These are phyloP conservation scores for Calypte anna DNA, from an alignment of 2,113 vertebrate genomes.

Conservation along the genomic window DNA sequence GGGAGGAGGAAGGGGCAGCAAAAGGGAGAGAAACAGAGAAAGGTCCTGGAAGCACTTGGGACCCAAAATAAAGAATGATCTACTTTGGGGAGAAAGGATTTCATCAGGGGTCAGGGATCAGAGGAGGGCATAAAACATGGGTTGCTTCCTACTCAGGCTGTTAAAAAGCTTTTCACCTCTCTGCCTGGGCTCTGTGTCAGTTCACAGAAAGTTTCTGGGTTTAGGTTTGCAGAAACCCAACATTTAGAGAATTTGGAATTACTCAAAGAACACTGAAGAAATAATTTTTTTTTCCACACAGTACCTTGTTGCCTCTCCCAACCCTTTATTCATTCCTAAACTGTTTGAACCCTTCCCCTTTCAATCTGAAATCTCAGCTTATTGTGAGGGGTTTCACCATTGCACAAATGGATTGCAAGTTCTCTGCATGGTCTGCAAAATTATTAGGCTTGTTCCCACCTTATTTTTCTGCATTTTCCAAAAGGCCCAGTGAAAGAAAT, in stretches of 20 bases:
- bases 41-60: neutral
- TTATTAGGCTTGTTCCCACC: neutral
- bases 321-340: neutral
- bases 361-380: neutral
- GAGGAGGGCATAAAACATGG: neutral
- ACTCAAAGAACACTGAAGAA: neutral
- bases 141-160: neutral
- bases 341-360: neutral
- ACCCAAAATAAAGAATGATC: neutral
- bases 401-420: neutral
- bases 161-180: neutral
- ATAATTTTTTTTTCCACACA: neutral
- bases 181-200: neutral
- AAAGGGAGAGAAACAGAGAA: neutral
- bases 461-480: neutral
- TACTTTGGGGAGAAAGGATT: neutral
- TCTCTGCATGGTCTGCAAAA: neutral
- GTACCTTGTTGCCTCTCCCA: neutral
- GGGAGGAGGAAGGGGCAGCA: neutral
- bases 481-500: neutral
- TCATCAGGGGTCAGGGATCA: neutral
- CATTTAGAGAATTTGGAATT: neutral
- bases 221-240: neutral
- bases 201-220: neutral
- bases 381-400: neutral